Conservation (phyloP, 2,113 vertebrate genomes). For the Micromys minutus region DNA sequence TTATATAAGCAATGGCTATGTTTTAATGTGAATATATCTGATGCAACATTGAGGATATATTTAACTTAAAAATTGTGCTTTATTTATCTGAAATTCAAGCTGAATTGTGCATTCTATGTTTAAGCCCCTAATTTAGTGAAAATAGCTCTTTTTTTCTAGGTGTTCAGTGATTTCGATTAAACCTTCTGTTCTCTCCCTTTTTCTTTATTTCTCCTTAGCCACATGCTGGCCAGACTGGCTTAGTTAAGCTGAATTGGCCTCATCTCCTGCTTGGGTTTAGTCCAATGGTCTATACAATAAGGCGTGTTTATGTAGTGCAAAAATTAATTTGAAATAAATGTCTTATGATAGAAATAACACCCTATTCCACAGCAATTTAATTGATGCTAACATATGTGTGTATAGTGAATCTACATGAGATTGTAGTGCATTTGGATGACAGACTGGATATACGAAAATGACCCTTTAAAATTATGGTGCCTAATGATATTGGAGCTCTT, state of each 20-base stretch:
- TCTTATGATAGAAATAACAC: neutral
- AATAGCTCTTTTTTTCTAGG: neutral
- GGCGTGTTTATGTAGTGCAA: neutral
- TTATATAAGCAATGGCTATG: neutral
- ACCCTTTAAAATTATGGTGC: neutral
- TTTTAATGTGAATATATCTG: neutral
- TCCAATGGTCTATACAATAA: neutral
- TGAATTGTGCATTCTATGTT: neutral
- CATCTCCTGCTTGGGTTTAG: neutral
- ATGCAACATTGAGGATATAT: neutral
- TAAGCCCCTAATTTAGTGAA: neutral
- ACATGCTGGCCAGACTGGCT: neutral
- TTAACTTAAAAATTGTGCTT: neutral
- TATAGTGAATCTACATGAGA: neutral
- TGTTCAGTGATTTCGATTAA: neutral
- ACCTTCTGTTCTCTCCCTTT: neutral
- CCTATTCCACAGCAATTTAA: neutral
- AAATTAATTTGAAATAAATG: neutral
- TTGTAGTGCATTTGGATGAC: neutral
- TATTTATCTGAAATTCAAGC: conserved; percentile 40
- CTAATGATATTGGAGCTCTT: neutral
- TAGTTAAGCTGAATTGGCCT: neutral
- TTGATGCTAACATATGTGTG: neutral
- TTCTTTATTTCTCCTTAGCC: neutral
- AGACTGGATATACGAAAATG: neutral